Percentiles rank a stretch among this genome's conserved stretches.
Conservation (phyloP, 2,797 vertebrate species). For the Eutrigla gurnardus region DNA sequence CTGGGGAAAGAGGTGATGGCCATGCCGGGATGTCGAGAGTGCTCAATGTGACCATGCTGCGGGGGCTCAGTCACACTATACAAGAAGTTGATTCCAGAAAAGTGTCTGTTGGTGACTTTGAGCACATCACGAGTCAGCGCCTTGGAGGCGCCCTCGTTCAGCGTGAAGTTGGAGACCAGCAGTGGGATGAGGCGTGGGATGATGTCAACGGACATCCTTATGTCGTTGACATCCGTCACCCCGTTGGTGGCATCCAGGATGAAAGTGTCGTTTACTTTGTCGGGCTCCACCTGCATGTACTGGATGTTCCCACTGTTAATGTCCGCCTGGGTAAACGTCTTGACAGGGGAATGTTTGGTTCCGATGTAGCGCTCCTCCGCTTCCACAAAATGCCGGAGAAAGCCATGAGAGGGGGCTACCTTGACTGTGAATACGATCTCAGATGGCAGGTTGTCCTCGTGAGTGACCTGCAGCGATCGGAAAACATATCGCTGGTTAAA, state of each 20-base stretch:
- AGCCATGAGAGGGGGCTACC: conserved; percentile 84
- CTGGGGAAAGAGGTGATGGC: conserved; percentile 87
- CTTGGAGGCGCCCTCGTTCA: conserved; percentile 88
- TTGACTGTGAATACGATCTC: conserved; percentile 88
- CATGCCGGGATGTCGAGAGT: conserved; percentile 84
- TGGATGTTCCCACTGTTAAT: conserved; percentile 87
- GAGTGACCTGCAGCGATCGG: conserved; percentile 84
- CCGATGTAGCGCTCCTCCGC: conserved; percentile 76
- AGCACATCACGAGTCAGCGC: conserved; percentile 86
- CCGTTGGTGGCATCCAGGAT: conserved; percentile 86
- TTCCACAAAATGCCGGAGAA: conserved; percentile 83
- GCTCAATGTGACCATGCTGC: conserved; percentile 87
- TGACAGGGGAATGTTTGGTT: conserved; percentile 78
- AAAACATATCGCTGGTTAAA: conserved; percentile 54
- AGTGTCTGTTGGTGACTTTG: conserved; percentile 86
- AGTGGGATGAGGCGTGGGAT: conserved; percentile 89
- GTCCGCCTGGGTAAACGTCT: conserved; percentile 89
- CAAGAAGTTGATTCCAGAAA: conserved; percentile 87
- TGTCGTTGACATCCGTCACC: conserved; percentile 80
- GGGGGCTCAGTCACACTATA: conserved; percentile 86
- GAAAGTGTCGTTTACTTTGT: conserved; percentile 83
- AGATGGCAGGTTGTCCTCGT: conserved; percentile 87
- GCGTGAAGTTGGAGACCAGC: conserved; percentile 87
- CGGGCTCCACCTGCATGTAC: conserved; percentile 86
- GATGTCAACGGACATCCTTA: conserved; percentile 86